Evolutionary conservation across 2,888 invertebrate genomes (phyloP).

Genomic region (Tinea pellionella): DNA sequence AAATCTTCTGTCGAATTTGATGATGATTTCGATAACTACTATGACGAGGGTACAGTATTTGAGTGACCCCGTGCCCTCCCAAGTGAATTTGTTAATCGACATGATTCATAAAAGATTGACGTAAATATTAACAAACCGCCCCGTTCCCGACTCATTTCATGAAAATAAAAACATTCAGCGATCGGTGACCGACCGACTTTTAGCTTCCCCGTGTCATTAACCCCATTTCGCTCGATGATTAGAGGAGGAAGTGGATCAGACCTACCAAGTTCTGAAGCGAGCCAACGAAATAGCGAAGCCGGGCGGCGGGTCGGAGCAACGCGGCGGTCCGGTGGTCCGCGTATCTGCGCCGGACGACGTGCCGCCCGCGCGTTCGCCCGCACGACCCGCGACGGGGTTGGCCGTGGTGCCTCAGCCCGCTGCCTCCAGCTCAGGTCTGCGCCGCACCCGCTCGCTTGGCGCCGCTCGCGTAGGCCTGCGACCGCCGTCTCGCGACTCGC

Average conservation of each 20-base stretch:
- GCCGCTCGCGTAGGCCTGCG: conserved; percentile 25
- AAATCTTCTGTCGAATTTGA: conserved; percentile 61
- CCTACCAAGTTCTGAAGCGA: conserved; percentile 95
- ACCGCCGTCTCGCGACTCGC: conserved; percentile 34
- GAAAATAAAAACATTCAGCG: not conserved
- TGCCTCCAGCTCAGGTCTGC: conserved; percentile 78
- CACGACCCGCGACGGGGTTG: conserved; percentile 62
- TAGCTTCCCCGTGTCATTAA: conserved; percentile 25
- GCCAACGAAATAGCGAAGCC: conserved; percentile 86
- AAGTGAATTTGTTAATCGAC: not conserved
- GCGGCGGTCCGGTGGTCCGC: conserved; percentile 59
- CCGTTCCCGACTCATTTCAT: not conserved
- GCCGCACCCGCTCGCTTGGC: conserved; percentile 52
- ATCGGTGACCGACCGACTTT: not conserved
- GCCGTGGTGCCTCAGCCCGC: conserved; percentile 75
- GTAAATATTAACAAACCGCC: conserved; percentile 3
- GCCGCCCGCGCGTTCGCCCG: conserved; percentile 52
- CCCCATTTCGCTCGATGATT: conserved; percentile 57
- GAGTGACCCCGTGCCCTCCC: conserved; percentile 37
- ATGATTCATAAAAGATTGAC: not conserved
- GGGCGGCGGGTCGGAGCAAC: conserved; percentile 63
- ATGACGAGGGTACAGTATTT: conserved; percentile 59
- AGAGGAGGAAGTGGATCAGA: conserved; percentile 86
- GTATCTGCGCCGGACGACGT: conserved; percentile 47
- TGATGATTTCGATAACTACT: conserved; percentile 64